phyloP scores from a whole-genome alignment of 2,888 invertebrate genomes.

The Eupithecia pulchellata region DNA sequence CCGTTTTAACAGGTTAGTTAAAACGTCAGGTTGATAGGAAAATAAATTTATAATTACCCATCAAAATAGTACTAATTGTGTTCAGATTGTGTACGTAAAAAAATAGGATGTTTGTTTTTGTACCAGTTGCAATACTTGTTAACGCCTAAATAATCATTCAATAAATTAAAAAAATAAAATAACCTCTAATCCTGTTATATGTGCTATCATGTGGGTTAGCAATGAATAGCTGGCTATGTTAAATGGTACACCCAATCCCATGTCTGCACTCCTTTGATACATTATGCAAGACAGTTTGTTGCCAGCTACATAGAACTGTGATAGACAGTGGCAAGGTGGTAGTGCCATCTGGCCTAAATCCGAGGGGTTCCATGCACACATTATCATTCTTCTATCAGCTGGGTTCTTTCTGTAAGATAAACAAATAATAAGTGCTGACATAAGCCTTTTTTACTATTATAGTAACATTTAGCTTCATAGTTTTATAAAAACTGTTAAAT shows the following conservation, averaged over 20 bases:
- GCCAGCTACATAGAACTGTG: slow-evolving; percentile 95
- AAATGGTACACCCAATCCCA: slow-evolving; percentile 99
- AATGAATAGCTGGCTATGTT: slow-evolving; percentile 98
- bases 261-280: slow-evolving; percentile 98
- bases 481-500: too few relatives aligned
- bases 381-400: slow-evolving; percentile 94
- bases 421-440: not conserved
- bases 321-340: slow-evolving; percentile 98
- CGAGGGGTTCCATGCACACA: slow-evolving; percentile 97
- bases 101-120: not conserved
- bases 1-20: too few relatives aligned
- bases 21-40: too few relatives aligned
- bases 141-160: not conserved
- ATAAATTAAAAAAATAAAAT: not conserved
- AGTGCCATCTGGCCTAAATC: slow-evolving; percentile 96
- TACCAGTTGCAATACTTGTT: slow-evolving; percentile 1
- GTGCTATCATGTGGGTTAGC: slow-evolving; percentile 97
- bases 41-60: too few relatives aligned
- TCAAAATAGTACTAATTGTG: too few relatives aligned
- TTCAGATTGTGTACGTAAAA: too few relatives aligned
- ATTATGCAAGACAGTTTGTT: slow-evolving; percentile 95
- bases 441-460: not conserved
- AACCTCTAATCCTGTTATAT: slow-evolving; percentile 95
- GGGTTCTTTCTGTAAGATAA: slow-evolving; percentile 87
- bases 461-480: not conserved